A percentile compares a stretch with the other conserved stretches of the same genome.
Conservation (phyloP, 2,888 invertebrate genomes). For the Noctua janthe region DNA sequence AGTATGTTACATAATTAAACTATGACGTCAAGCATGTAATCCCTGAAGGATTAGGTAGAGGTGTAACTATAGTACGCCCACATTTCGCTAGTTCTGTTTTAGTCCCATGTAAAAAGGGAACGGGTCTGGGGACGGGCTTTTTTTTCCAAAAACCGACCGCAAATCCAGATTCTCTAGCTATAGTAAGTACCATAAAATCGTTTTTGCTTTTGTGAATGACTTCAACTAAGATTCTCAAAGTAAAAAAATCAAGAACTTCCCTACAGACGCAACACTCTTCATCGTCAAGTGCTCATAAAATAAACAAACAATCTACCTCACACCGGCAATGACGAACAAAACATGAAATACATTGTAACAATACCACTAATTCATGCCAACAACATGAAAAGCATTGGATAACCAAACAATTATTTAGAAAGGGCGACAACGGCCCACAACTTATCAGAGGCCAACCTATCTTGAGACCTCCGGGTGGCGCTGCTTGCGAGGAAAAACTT, state of each 20-base stretch:
- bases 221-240: not conserved
- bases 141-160: not conserved
- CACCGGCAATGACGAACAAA: conserved; percentile 53
- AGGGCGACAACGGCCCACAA: conserved; percentile 49
- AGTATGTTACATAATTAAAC: not conserved
- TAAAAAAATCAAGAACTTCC: not conserved
- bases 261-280: conserved; percentile 21
- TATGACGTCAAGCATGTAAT: not conserved
- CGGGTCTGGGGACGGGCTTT: not conserved
- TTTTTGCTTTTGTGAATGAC: not conserved
- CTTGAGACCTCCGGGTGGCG: not conserved
- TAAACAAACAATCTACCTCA: conserved; percentile 36
- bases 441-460: not conserved
- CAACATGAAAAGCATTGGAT: conserved; percentile 58
- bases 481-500: not conserved
- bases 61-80: too few species aligned
- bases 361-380: conserved; percentile 60
- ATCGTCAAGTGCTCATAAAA: conserved; percentile 33
- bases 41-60: not conserved
- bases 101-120: not conserved
- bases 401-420: conserved; percentile 66
- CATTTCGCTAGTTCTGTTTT: too few species aligned
- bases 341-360: conserved; percentile 56
- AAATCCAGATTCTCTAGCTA: not conserved
- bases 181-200: not conserved